phyloP scores from a whole-genome alignment of 2,113 vertebrate species.

The Grammomys surdaster region DNA sequence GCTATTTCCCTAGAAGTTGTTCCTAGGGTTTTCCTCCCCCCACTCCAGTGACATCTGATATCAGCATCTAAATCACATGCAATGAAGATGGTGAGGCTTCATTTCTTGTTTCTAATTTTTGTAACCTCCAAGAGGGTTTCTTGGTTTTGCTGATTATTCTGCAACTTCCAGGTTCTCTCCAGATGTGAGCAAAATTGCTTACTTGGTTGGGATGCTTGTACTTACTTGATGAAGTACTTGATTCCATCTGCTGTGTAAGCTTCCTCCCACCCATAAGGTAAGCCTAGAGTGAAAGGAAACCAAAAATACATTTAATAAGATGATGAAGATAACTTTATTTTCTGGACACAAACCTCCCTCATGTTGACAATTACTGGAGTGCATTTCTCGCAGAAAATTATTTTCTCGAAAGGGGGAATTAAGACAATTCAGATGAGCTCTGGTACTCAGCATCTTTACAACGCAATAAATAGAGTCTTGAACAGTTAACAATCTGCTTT shows the following conservation, averaged over 20 bases:
- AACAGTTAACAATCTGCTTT: slow-evolving; percentile 77
- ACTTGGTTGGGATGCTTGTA: slow-evolving; percentile 78
- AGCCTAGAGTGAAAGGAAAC: slow-evolving; percentile 86
- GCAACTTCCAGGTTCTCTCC: slow-evolving; percentile 72
- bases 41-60: slow-evolving; percentile 34
- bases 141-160: slow-evolving; percentile 80
- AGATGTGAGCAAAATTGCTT: slow-evolving; percentile 84
- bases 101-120: slow-evolving; percentile 72
- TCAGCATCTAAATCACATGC: slow-evolving; percentile 74
- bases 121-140: slow-evolving; percentile 69
- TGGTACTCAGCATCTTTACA: slow-evolving; percentile 68
- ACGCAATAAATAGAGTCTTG: slow-evolving; percentile 66
- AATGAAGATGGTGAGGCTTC: slow-evolving; percentile 64
- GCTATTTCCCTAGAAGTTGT: slow-evolving; percentile 50
- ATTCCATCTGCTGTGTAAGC: slow-evolving; percentile 94
- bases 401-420: slow-evolving; percentile 65
- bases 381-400: slow-evolving; percentile 65
- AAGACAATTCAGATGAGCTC: slow-evolving; percentile 71
- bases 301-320: slow-evolving; percentile 77
- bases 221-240: slow-evolving; percentile 98
- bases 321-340: slow-evolving; percentile 72
- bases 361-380: slow-evolving; percentile 66
- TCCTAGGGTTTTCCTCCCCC: background rate
- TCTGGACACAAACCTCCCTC: slow-evolving; percentile 64
- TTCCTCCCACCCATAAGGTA: slow-evolving; percentile 95